Base-by-base conservation (phyloP, 37 sponge, comb jelly and placozoan genomes). In the Aplysina aerophoba region DNA sequence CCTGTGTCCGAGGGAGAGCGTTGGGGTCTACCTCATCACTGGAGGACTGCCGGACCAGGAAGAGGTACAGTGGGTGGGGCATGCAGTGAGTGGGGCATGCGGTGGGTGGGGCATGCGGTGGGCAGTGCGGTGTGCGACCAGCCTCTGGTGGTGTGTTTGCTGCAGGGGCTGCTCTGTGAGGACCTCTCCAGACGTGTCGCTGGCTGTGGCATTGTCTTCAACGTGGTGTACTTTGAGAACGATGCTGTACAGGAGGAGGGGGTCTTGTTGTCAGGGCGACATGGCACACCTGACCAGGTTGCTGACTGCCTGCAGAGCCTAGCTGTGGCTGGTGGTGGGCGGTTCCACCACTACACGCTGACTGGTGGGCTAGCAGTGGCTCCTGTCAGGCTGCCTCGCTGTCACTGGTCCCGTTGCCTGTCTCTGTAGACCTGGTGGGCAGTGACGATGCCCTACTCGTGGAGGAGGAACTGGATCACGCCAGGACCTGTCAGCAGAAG, bases 291-390 rank as follows among this genome's bases (percentile, higher is more conserved):
- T 14, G 54, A 40, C 15, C 15, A 30, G 16, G 41, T 41, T 75
- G 78, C 53, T 1, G n/a, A 75, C 25, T 75, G 25, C 16, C 54
- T 75, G 17, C 20, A 21, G 22, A 1, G n/a, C 24, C 22, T 75
- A 40, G 78, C 78, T 4, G 44, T n/a, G 3, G 35, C 44, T 53
- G 44, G 78, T 41, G 22, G 37, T 4, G 78, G 78, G 20, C 11
- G 54, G n/a, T 75, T 75, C 25, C 78, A 75, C 37, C 78, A 75
- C 39, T 75, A 19, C n/a, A 44, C n/a, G 6, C 37, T 44, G n/a
- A 25, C 22, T n/a, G 78, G 78, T 75, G 50, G 35, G 71, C 34
- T 69, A 30, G 28, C 15, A 34, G 71, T n/a, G 71, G 13, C 35
- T 27, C 33, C 6, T 69, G 71, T 69, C 35, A 6, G 6, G 28